phyloP scores from a whole-genome alignment of 2,113 vertebrate genomes.

The Coregonus clupeaformis region DNA sequence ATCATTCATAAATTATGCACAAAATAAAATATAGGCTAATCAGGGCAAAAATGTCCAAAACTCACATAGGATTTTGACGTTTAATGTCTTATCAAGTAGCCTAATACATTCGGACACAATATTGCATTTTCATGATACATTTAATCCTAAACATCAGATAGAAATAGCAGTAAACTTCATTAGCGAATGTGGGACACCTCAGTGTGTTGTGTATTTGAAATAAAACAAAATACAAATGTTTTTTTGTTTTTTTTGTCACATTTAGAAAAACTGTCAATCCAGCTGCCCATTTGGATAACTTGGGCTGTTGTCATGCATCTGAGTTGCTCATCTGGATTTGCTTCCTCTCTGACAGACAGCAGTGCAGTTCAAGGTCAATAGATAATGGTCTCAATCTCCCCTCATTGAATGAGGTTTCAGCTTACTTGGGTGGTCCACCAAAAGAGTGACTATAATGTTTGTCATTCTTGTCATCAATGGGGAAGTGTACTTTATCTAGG shows the following conservation, averaged over 20 bases:
- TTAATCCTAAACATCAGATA: too few species aligned
- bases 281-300: background rate
- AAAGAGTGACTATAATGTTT: slow-evolving; percentile 45
- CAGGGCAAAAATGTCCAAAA: too few species aligned
- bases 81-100: too few species aligned
- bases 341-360: slow-evolving; percentile 14
- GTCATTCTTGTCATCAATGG: slow-evolving; percentile 34
- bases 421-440: slow-evolving; percentile 66
- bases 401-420: slow-evolving; percentile 1
- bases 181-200: too few species aligned
- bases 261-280: background rate
- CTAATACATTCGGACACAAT: background rate
- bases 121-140: too few species aligned
- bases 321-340: slow-evolving; percentile 31
- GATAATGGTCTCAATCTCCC: slow-evolving; percentile 11
- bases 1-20: too few species aligned
- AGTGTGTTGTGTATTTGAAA: too few species aligned
- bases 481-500: slow-evolving; percentile 58
- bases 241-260: background rate
- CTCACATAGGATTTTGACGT: too few species aligned
- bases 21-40: too few species aligned
- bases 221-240: too few species aligned
- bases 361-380: slow-evolving; percentile 28
- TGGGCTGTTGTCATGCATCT: background rate
- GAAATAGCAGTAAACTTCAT: too few species aligned